Percentiles rank a stretch among this genome's conserved stretches.
Evolutionary conservation across 2,113 vertebrate species (phyloP).

Genomic region (Menura novaehollandiae): DNA sequence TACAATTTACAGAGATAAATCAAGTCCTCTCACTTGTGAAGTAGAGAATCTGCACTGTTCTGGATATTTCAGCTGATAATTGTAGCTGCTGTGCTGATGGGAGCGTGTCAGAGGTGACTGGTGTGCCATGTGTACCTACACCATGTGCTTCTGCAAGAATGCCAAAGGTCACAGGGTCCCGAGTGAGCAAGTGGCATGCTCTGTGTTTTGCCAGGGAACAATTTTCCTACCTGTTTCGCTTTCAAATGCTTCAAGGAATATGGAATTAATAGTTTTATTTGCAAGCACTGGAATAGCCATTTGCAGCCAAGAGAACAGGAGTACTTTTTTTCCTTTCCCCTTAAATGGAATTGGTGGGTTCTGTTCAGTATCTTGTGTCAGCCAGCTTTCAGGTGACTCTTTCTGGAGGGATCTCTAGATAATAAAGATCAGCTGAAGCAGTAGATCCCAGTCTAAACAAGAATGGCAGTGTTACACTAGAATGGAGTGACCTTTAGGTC

Average conservation of each 20-base stretch:
- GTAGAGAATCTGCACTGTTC: not conserved
- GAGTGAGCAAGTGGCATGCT: not conserved
- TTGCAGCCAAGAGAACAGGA: not conserved
- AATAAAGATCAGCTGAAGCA: not conserved
- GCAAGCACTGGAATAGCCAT: not conserved
- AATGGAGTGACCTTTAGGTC: not conserved
- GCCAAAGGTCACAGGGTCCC: not conserved
- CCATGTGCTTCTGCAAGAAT: not conserved
- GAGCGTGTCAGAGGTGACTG: not conserved
- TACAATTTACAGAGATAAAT: not conserved
- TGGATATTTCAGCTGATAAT: not conserved
- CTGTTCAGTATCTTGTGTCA: not conserved
- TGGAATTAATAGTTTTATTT: not conserved
- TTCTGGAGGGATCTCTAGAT: not conserved
- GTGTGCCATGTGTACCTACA: rapidly evolving
- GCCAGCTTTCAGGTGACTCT: not conserved
- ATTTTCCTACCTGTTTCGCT: not conserved
- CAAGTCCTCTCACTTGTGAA: not conserved
- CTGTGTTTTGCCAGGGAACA: not conserved
- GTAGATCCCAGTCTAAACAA: not conserved
- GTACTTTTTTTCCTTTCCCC: not conserved
- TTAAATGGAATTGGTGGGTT: not conserved
- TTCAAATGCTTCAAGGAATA: not conserved
- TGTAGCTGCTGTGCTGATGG: not conserved
- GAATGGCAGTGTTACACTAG: not conserved